Percentiles rank a stretch among this genome's conserved stretches.
phyloP scores from a whole-genome alignment of 37 sponge, comb jelly and placozoan genomes.

The Axinella damicornis region DNA sequence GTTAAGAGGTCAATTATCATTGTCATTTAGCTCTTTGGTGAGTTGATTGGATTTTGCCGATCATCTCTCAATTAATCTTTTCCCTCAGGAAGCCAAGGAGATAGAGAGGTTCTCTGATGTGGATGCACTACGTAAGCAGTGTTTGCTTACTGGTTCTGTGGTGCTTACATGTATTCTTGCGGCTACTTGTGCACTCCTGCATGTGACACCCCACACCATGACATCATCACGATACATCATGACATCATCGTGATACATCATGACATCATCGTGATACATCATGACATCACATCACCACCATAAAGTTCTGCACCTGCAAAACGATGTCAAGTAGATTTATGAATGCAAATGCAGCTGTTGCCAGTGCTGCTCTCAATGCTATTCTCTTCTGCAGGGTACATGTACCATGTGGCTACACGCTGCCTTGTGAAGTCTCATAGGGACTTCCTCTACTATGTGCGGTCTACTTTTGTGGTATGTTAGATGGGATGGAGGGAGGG shows the following conservation, averaged over 20 bases:
- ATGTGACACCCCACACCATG: too few relatives aligned
- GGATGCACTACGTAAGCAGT: slow-evolving; percentile 27
- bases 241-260: neutral
- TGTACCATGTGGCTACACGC: slow-evolving; percentile 41
- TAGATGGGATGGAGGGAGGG: too few relatives aligned
- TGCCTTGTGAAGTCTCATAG: slow-evolving; percentile 47
- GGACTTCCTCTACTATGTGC: slow-evolving; percentile 51
- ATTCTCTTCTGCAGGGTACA: slow-evolving; percentile 27
- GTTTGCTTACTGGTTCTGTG: neutral
- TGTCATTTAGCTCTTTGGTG: too few relatives aligned
- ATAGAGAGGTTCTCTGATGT: slow-evolving; percentile 2
- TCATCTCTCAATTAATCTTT: too few relatives aligned
- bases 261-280: neutral
- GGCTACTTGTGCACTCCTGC: too few relatives aligned
- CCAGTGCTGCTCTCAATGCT: neutral
- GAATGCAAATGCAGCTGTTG: too few relatives aligned
- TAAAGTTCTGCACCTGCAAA: neutral
- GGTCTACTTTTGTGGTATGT: slow-evolving; percentile 32
- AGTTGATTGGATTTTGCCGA: too few relatives aligned
- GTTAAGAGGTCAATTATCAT: too few relatives aligned
- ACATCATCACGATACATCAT: too few relatives aligned
- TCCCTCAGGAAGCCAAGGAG: slow-evolving; percentile 19
- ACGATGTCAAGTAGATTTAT: too few relatives aligned
- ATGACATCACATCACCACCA: neutral
- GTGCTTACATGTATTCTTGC: too few relatives aligned